A percentile compares a stretch with the other conserved stretches of the same genome.
Conservation (phyloP, 1,140 invertebrate species). For the Aphelenchoides fujianensis region DNA sequence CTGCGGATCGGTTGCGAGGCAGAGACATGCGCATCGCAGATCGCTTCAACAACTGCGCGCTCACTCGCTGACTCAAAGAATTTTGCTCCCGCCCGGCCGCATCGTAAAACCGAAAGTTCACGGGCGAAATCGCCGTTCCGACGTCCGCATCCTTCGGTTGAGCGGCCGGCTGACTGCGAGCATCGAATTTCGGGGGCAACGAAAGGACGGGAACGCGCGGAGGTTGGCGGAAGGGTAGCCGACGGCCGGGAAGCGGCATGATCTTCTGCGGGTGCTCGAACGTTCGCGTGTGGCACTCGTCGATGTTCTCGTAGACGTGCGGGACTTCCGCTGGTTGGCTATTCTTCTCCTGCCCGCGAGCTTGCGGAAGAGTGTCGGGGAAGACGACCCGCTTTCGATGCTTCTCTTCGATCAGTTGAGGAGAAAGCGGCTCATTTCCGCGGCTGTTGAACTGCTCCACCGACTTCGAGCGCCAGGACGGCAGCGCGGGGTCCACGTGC, state of each 20-base stretch:
- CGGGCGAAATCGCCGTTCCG: conserved; percentile 1
- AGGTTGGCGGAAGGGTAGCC: conserved; percentile 2
- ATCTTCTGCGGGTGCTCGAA: neutral
- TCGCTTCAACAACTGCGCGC: neutral
- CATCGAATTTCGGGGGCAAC: neutral
- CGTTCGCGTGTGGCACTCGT: neutral
- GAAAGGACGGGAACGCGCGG: conserved; percentile 7
- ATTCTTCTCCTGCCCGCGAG: neutral
- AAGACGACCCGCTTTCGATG: neutral
- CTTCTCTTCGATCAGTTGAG: neutral
- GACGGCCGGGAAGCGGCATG: neutral
- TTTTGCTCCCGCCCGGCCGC: neutral
- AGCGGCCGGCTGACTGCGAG: neutral
- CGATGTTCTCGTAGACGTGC: conserved; percentile 9
- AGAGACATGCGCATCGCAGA: conserved; percentile 15
- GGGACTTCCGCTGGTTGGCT: no score
- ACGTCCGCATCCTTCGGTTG: neutral
- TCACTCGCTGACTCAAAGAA: conserved; percentile 9
- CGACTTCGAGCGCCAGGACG: neutral
- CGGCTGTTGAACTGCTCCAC: conserved; percentile 9
- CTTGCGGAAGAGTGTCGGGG: neutral
- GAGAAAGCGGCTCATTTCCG: neutral
- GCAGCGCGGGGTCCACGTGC: neutral
- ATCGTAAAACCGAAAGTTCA: conserved; percentile 4
- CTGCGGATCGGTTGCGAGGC: neutral